Evolutionary conservation across 2,113 vertebrate species (phyloP).

Genomic region (Chloebia gouldiae): DNA sequence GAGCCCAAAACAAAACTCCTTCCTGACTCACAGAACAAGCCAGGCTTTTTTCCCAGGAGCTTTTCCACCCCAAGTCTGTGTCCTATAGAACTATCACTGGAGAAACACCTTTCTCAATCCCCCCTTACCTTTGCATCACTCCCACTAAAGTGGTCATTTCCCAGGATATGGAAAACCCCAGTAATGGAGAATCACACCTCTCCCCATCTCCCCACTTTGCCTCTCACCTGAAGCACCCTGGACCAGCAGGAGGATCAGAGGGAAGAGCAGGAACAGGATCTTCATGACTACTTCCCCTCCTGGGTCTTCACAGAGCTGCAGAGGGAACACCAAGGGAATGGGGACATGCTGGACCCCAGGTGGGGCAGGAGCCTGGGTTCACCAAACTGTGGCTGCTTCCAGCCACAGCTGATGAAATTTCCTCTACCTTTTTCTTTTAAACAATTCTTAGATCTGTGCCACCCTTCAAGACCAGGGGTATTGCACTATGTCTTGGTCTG

Average conservation of each 20-base stretch:
- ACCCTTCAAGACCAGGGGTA: not conserved
- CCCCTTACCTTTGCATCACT: accelerated
- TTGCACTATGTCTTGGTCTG: not conserved
- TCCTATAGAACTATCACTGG: too few species aligned
- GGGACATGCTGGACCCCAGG: not conserved
- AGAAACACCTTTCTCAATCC: not conserved
- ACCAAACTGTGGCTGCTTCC: too few species aligned
- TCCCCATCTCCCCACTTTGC: accelerated
- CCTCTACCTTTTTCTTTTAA: not conserved
- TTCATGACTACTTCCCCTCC: not conserved
- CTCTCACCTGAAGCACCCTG: not conserved
- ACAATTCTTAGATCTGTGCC: not conserved
- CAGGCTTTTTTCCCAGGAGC: not conserved
- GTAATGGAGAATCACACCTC: not conserved
- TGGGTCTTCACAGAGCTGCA: not conserved
- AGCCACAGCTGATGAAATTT: accelerated
- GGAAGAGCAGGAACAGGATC: slow-evolving; percentile 30
- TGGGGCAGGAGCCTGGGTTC: not conserved
- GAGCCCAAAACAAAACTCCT: not conserved
- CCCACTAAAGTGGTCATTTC: accelerated
- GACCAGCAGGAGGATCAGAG: not conserved
- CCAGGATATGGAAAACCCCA: accelerated
- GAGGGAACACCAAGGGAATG: not conserved
- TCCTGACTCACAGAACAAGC: not conserved
- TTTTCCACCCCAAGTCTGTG: not conserved